Evolutionary conservation across 2,113 vertebrate genomes (phyloP), one percentile per base, ranked within the genome.

Genomic region (Fregata magnificens): DNA sequence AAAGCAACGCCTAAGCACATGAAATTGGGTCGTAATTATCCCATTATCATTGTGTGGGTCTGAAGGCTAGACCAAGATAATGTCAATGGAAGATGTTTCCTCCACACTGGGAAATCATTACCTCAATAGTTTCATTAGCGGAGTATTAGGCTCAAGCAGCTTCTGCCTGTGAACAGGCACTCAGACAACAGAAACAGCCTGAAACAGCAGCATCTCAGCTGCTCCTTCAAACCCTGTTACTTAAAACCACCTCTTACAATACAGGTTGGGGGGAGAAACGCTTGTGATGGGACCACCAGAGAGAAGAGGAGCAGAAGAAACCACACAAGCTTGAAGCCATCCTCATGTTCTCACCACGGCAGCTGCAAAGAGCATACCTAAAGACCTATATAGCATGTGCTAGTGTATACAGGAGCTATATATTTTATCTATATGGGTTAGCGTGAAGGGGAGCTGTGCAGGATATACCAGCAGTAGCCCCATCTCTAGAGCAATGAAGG

Each of bases 181-280:
- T 63, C 16, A 21, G 32, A 36, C 61, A 80, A 31, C 28, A 76
- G 58, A 6, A 94, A 36, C 9, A 38, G 72, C 44, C 63, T 63
- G 49, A 52, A 73, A 42, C 36, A 52, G 32, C 36, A 32, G 63
- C 11, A 1, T 7, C 65, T 45, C 55, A 17, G 38, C 36, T 62
- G 20, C 29, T 28, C 69, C 40, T 16, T 29, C 40, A 38, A 52
- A 80, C 22, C 38, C 20, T 5, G 5, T 22, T 13, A 16, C 53
- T 16, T 19, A 47, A 55, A 79, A 49, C 50, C 3, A 1, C 24
- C 16, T 65, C 53, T 31, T 4, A 22, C 1, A 2, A 7, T 8
- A 52, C 3, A 16, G 28, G 13, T 0, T 40, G 38, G 26, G 18
- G 56, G 42, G 9, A 62, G 29, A 31, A 52, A 52, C 0, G 0